phyloP scores from a whole-genome alignment of 2,888 invertebrate species.

The Meiosimyza decipiens region DNA sequence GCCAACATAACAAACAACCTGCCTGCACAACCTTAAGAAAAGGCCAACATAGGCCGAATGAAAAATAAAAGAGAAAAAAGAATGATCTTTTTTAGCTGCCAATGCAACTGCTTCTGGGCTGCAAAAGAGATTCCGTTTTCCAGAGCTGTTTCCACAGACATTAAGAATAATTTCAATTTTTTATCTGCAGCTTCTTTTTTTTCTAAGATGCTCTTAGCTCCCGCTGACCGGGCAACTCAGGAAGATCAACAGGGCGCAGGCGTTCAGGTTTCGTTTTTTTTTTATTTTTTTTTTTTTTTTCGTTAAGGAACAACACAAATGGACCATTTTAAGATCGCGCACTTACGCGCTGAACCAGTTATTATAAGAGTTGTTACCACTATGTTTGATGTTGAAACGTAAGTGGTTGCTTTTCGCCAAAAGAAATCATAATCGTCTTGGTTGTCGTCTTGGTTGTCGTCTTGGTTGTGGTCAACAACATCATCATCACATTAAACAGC shows the following conservation, averaged over 20 bases:
- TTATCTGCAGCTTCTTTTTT: neutral
- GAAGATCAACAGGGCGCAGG: conserved; percentile 11
- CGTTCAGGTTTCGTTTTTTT: conserved; percentile 5
- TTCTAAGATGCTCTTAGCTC: conserved; percentile 19
- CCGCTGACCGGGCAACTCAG: conserved; percentile 31
- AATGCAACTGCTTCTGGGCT: conserved; percentile 25
- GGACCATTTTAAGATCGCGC: conserved; percentile 21
- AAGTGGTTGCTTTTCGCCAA: conserved; percentile 22
- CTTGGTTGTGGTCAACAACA: conserved; percentile 7
- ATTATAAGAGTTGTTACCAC: conserved; percentile 16
- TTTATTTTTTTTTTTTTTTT: no score
- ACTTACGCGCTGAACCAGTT: conserved; percentile 35
- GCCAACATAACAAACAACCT: conserved; percentile 28
- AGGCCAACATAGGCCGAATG: conserved; percentile 16
- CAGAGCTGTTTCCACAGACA: conserved; percentile 29
- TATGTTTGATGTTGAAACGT: neutral
- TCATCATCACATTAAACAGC: neutral
- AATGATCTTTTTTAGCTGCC: conserved; percentile 22
- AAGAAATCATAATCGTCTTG: conserved; percentile 27
- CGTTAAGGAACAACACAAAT: conserved; percentile 15
- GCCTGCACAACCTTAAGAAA: conserved; percentile 6
- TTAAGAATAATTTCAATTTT: conserved; percentile 35
- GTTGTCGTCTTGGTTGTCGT: conserved; percentile 9
- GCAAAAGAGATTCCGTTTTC: conserved; percentile 8
- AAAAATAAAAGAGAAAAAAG: conserved; percentile 1